phyloP scores from a whole-genome alignment of 2,113 vertebrate species.

The Channa argus region DNA sequence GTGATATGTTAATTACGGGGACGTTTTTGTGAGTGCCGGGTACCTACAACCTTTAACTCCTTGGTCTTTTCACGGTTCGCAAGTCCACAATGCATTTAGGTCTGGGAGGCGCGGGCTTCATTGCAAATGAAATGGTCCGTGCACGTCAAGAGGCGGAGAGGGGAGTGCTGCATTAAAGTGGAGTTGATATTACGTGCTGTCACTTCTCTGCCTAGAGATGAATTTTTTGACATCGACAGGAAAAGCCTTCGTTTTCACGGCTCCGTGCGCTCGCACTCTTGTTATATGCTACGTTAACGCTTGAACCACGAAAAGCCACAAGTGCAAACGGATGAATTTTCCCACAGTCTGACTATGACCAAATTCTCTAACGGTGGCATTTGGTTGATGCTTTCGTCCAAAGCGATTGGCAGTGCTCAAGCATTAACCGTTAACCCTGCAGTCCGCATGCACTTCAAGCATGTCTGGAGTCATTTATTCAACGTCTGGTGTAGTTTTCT shows the following conservation, averaged over 20 bases:
- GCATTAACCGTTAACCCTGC: neutral
- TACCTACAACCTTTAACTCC: slow-evolving; percentile 34
- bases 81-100: slow-evolving; percentile 33
- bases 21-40: slow-evolving; percentile 15
- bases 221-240: slow-evolving; percentile 21
- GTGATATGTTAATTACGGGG: slow-evolving; percentile 49
- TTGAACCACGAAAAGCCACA: slow-evolving; percentile 24
- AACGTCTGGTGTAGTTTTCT: slow-evolving; percentile 1
- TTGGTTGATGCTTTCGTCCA: slow-evolving; percentile 11
- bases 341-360: slow-evolving; percentile 30
- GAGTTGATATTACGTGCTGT: slow-evolving; percentile 43
- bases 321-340: slow-evolving; percentile 34
- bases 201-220: slow-evolving; percentile 34
- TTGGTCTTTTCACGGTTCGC: slow-evolving; percentile 40
- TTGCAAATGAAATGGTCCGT: slow-evolving; percentile 58
- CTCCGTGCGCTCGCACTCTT: slow-evolving; percentile 9
- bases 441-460: slow-evolving; percentile 2
- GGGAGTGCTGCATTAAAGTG: slow-evolving; percentile 37
- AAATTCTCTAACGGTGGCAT: slow-evolving; percentile 12
- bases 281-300: slow-evolving; percentile 24
- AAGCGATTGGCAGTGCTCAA: neutral
- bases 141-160: slow-evolving; percentile 11
- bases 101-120: slow-evolving; percentile 34
- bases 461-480: slow-evolving; percentile 1
- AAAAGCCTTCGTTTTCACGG: slow-evolving; percentile 28